phyloP scores from a whole-genome alignment of 2,888 invertebrate genomes.

The Nudaria mundana region DNA sequence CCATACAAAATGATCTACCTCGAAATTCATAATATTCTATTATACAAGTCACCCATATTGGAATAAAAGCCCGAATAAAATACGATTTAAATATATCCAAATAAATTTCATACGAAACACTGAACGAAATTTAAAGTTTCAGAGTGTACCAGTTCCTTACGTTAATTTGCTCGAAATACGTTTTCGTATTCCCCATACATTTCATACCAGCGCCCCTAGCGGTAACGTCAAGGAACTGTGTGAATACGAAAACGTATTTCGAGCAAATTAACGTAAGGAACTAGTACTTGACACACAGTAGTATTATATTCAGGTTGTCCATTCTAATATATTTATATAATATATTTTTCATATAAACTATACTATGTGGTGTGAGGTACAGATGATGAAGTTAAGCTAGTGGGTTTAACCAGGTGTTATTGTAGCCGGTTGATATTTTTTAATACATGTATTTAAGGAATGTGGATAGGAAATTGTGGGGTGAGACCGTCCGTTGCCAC shows the following conservation, averaged over 20 bases:
- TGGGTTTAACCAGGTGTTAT: constrained; percentile 44
- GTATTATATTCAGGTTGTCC: constrained; percentile 29
- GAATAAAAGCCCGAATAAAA: constrained; percentile 32
- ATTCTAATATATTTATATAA: constrained; percentile 30
- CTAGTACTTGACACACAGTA: too few relatives aligned
- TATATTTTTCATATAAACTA: constrained; percentile 43
- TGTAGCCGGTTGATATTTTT: constrained; percentile 41
- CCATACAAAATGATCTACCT: constrained; percentile 67
- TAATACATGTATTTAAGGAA: constrained; percentile 13
- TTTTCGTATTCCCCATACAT: too few relatives aligned
- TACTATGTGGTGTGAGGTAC: constrained; percentile 69
- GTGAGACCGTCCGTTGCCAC: constrained; percentile 4
- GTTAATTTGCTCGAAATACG: too few relatives aligned
- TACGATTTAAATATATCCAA: not conserved
- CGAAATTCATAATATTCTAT: constrained; percentile 36
- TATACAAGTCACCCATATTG: constrained; percentile 48
- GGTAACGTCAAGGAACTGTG: too few relatives aligned
- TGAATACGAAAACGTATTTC: too few relatives aligned
- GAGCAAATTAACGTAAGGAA: too few relatives aligned
- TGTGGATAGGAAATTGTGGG: constrained; percentile 20
- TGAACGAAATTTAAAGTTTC: too few relatives aligned
- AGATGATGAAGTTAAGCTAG: constrained; percentile 56
- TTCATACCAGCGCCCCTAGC: too few relatives aligned
- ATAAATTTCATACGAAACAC: not conserved
- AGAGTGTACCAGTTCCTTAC: too few relatives aligned